Evolutionary conservation across 30 jellyfish, hydroid and myxozoan species (phyloP).

Genomic region (Aurelia aurita): DNA sequence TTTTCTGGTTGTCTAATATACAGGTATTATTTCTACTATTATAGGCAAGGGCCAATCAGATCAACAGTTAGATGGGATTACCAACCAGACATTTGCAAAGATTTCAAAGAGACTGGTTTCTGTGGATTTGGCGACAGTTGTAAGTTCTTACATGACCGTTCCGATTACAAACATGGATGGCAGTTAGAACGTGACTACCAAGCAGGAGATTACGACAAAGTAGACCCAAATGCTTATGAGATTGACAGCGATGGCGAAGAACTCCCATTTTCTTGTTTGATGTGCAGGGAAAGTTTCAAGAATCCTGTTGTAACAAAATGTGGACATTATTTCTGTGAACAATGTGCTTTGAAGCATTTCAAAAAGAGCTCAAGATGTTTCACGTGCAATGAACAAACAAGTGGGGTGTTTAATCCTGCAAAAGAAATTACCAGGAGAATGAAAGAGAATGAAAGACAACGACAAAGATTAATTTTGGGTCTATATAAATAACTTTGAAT

Average conservation of each 20-base stretch:
- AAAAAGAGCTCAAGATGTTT: constrained; percentile 84
- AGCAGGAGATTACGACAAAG: constrained; percentile 81
- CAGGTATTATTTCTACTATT: neutral
- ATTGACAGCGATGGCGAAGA: constrained; percentile 96
- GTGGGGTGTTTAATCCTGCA: constrained; percentile 97
- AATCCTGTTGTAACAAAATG: constrained; percentile 96
- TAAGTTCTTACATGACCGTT: constrained; percentile 94
- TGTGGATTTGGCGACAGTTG: constrained; percentile 99
- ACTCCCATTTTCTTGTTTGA: constrained; percentile 94
- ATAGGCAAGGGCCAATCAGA: constrained; percentile 98
- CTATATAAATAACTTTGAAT: too few relatives aligned
- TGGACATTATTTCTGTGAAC: constrained; percentile 93
- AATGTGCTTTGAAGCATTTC: constrained; percentile 93
- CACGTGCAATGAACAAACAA: constrained; percentile 88
- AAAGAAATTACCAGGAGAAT: constrained; percentile 83
- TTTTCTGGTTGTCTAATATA: too few relatives aligned
- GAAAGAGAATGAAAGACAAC: constrained; percentile 58
- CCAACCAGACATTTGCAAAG: constrained; percentile 98
- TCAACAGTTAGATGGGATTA: constrained; percentile 99
- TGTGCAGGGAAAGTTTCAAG: constrained; percentile 85
- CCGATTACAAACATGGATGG: constrained; percentile 99
- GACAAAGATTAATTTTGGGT: too few relatives aligned
- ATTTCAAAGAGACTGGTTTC: constrained; percentile 98
- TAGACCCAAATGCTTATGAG: constrained; percentile 86
- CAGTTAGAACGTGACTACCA: constrained; percentile 96